Evolutionary conservation across 2,797 vertebrate genomes (phyloP).

Genomic region (Leucoraja ocellata): DNA sequence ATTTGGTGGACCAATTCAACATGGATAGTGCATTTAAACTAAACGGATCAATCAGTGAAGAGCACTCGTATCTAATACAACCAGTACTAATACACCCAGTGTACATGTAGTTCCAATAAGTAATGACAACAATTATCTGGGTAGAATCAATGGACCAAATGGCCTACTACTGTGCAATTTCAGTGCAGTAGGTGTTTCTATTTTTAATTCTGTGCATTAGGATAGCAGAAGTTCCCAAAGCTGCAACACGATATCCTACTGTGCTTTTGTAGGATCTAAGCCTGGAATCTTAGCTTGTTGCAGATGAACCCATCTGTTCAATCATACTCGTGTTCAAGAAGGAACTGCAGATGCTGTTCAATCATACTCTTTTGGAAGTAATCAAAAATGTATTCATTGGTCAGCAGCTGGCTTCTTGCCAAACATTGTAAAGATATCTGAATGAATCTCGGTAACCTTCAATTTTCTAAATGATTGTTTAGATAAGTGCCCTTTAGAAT

Average conservation of each 20-base stretch:
- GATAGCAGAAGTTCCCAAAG: neutral
- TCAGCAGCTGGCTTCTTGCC: neutral
- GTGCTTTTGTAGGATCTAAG: neutral
- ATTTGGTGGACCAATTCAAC: neutral
- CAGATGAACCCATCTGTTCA: too few relatives aligned
- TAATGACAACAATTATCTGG: neutral
- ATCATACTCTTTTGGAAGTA: neutral
- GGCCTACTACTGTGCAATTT: neutral
- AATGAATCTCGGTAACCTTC: neutral
- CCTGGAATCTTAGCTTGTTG: neutral
- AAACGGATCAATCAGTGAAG: neutral
- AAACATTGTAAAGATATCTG: neutral
- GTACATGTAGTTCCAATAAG: neutral
- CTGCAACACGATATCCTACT: neutral
- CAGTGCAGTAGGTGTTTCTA: neutral
- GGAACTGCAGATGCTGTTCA: neutral
- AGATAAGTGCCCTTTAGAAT: neutral
- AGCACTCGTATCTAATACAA: neutral
- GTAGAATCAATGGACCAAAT: too few relatives aligned
- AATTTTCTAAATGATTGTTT: neutral
- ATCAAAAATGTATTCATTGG: neutral
- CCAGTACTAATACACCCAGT: neutral
- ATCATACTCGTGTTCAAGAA: neutral
- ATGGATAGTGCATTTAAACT: neutral
- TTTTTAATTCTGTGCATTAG: neutral